Percentiles rank a stretch among this genome's conserved stretches.
Evolutionary conservation across 2,113 vertebrate species (phyloP).

Genomic region (Microtus montanus): DNA sequence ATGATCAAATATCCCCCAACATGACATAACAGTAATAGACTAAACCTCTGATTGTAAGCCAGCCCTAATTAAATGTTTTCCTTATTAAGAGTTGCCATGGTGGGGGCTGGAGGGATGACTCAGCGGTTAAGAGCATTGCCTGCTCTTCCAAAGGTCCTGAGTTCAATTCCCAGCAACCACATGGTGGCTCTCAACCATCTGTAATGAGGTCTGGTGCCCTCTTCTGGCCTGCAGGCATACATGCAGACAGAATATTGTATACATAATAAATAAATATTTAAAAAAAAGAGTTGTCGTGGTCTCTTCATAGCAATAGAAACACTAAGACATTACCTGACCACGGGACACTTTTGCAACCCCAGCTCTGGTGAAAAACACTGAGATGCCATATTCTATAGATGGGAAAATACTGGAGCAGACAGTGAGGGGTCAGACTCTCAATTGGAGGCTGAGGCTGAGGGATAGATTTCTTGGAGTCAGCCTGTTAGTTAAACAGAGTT

Average conservation of each 20-base stretch:
- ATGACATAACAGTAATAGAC: background rate
- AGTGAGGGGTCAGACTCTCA: background rate
- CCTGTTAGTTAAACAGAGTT: no score
- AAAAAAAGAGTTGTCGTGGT: background rate
- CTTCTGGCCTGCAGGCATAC: no score
- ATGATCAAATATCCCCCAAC: background rate
- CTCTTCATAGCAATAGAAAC: background rate
- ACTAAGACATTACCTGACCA: background rate
- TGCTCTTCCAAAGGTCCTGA: no score
- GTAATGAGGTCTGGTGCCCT: no score
- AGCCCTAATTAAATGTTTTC: background rate
- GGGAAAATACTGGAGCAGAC: background rate
- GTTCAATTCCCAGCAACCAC: no score
- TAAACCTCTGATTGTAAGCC: background rate
- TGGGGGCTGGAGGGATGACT: no score
- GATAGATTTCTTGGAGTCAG: background rate
- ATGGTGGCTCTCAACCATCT: no score
- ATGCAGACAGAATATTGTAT: no score
- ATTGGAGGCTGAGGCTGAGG: background rate
- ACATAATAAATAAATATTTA: no score
- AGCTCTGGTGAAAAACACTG: background rate
- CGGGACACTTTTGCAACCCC: accelerated
- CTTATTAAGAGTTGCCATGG: background rate
- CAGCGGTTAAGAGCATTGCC: no score
- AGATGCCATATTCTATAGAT: background rate